Conservation (phyloP, 2,113 vertebrate species). For the Prionailurus bengalensis region DNA sequence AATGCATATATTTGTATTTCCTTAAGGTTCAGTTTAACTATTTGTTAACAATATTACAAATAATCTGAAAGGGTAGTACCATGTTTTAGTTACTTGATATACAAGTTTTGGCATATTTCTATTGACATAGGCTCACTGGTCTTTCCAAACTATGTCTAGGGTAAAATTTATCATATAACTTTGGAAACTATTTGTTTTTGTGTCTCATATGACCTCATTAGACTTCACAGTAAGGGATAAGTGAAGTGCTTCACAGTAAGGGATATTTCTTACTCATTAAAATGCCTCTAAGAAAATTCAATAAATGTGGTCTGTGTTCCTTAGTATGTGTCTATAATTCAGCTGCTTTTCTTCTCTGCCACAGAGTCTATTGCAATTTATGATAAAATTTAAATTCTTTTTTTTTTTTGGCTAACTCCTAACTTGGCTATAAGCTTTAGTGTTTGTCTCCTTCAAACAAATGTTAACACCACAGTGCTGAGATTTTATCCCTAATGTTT, state of each 20-base stretch:
- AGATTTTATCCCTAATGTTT: neutral
- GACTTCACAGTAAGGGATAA: neutral
- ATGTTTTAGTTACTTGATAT: neutral
- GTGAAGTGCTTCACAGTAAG: neutral
- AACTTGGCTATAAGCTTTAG: neutral
- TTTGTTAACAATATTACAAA: neutral
- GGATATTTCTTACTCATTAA: neutral
- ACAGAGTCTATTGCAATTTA: neutral
- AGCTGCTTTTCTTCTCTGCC: neutral
- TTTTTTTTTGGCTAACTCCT: neutral
- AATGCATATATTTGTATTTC: neutral
- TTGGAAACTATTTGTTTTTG: neutral
- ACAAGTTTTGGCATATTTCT: neutral
- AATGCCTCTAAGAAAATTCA: neutral
- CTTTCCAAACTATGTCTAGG: neutral
- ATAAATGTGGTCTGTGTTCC: neutral
- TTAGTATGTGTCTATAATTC: neutral
- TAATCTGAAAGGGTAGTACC: neutral
- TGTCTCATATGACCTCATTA: neutral
- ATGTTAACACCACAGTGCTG: neutral
- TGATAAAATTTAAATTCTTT: conserved; percentile 2
- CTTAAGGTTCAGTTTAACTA: neutral
- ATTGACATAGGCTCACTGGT: neutral
- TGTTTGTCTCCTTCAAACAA: neutral
- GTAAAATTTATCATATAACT: neutral